phyloP scores from a whole-genome alignment of 2,797 vertebrate species.

The Karalla daura region DNA sequence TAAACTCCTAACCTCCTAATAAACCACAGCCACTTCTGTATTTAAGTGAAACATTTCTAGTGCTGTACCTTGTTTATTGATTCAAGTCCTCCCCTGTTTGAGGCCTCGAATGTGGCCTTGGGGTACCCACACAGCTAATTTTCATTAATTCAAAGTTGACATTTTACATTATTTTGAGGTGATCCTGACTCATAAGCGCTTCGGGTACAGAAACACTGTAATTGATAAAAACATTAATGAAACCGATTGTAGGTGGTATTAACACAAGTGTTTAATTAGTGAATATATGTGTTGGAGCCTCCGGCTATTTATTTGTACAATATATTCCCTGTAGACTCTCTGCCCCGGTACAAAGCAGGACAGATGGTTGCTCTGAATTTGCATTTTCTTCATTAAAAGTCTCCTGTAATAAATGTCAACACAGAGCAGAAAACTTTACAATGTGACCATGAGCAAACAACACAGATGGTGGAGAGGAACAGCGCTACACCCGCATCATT shows the following conservation, averaged over 20 bases:
- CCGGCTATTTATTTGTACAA: constrained; percentile 38
- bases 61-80: constrained; percentile 17
- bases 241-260: constrained; percentile 26
- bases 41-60: neutral
- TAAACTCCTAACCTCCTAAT: neutral
- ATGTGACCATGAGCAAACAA: constrained; percentile 14
- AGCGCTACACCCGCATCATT: neutral
- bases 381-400: constrained; percentile 54
- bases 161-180: constrained; percentile 30
- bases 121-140: constrained; percentile 1
- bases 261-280: constrained; percentile 45
- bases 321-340: constrained; percentile 15
- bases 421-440: constrained; percentile 17
- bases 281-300: constrained; percentile 38
- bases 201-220: constrained; percentile 24
- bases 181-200: constrained; percentile 24
- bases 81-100: neutral
- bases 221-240: constrained; percentile 49
- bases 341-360: constrained; percentile 11
- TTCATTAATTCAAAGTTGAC: constrained; percentile 39
- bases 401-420: constrained; percentile 31
- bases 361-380: constrained; percentile 45
- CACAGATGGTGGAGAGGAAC: constrained; percentile 27
- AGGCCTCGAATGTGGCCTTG: neutral
- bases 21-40: neutral